These are phyloP conservation scores for Torymus auratus DNA, from an alignment of 2,888 invertebrate genomes.

Conservation along the genomic window DNA sequence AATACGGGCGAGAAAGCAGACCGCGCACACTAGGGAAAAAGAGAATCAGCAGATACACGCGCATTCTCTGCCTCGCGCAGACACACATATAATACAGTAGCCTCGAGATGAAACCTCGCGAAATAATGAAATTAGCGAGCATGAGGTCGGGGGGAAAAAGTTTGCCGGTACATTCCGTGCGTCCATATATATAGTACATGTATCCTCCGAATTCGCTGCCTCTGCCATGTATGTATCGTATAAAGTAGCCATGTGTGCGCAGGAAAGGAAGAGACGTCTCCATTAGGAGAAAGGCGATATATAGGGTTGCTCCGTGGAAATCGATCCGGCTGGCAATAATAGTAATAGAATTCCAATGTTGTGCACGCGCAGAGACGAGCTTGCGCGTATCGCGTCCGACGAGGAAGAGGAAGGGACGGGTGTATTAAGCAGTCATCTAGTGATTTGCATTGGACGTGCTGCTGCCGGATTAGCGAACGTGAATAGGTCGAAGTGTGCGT, in stretches of 20 bases:
- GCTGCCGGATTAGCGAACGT: slow-evolving; percentile 54
- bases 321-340: slow-evolving; percentile 49
- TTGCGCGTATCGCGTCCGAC: neutral
- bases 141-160: neutral
- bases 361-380: slow-evolving; percentile 5
- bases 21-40: neutral
- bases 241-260: slow-evolving; percentile 25
- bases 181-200: neutral
- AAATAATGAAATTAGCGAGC: slow-evolving; percentile 53
- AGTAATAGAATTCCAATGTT: slow-evolving; percentile 55
- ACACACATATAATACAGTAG: neutral
- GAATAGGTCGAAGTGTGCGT: slow-evolving; percentile 50
- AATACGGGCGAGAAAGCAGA: neutral
- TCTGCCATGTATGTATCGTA: neutral
- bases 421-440: slow-evolving; percentile 56
- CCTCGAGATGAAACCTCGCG: neutral
- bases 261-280: slow-evolving; percentile 28
- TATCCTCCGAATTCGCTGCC: too few species aligned
- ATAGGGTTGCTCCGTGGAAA: slow-evolving; percentile 36
- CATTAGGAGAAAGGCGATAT: slow-evolving; percentile 54
- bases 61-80: neutral
- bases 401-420: slow-evolving; percentile 7
- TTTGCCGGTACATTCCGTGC: neutral
- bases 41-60: neutral
- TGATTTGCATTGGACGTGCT: slow-evolving; percentile 57